Evolutionary conservation across 2,888 invertebrate species (phyloP).

Genomic region (Brachynemurus nebulosus): DNA sequence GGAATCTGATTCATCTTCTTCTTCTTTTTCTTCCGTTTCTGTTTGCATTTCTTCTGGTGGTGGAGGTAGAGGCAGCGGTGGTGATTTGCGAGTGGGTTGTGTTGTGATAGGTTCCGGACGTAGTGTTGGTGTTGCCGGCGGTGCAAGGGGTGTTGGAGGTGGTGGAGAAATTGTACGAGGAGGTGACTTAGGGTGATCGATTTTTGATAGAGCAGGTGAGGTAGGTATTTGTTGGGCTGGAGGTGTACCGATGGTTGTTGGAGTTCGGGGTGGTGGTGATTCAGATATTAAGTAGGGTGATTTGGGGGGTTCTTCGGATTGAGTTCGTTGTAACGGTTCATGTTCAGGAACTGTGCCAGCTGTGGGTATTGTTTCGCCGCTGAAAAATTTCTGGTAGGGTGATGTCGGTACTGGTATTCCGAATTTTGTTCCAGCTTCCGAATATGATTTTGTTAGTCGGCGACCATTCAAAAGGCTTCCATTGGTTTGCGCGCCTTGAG

Average conservation of each 20-base stretch:
- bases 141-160: constrained; percentile 35
- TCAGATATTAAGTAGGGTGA: constrained; percentile 53
- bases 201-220: constrained; percentile 40
- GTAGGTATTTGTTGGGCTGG: constrained; percentile 29
- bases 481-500: constrained; percentile 82
- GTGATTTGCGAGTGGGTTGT: not conserved
- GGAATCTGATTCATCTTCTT: constrained; percentile 28
- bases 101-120: constrained; percentile 3
- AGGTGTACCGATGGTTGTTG: constrained; percentile 27
- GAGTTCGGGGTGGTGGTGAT: constrained; percentile 29
- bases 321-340: constrained; percentile 66
- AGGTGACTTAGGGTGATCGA: constrained; percentile 34
- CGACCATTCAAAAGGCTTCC: constrained; percentile 56
- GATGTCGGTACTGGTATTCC: constrained; percentile 24
- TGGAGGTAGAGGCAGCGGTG: not conserved
- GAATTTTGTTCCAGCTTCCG: constrained; percentile 51
- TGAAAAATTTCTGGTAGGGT: not conserved
- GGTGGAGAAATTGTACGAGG: constrained; percentile 35
- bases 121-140: constrained; percentile 31
- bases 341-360: constrained; percentile 39
- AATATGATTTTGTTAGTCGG: constrained; percentile 70
- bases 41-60: not conserved
- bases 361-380: not conserved
- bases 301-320: constrained; percentile 70
- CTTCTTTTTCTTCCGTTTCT: constrained; percentile 22